Base-by-base conservation (phyloP, 2,797 vertebrate species). In the Peromyscus eremicus region DNA sequence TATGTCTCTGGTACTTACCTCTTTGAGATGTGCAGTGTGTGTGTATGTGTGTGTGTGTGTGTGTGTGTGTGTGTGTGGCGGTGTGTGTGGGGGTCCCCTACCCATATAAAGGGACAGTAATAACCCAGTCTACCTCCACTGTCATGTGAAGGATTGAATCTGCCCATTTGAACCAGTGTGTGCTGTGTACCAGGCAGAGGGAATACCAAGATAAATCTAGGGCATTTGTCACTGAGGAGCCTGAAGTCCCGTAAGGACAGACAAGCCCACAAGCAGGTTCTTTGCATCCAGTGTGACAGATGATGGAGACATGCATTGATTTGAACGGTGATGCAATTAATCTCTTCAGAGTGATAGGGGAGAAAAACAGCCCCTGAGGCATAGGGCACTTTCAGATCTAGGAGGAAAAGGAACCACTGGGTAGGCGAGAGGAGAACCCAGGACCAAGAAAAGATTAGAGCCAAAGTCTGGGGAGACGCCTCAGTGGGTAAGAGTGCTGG, bases 291-390 rank as follows among this genome's bases (percentile, higher is more conserved):
- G 27, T 49, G 25, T 91, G 94, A 91, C 75, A 89, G 64, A 64
- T 89, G 49, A 94, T 34, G 77, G 55, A 89, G 43, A 87, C 16
- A 62, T 11, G 49, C 32, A 21, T 12, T 89, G 89, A 89, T 93
- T 83, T 92, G 92, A 93, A 84, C 73, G 64, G 52, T 91, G 82
- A 89, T 81, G 76, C 34, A 81, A 87, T 88, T 87, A 79, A 92
- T 96, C 92, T 94, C 92, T 89, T 94, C 46, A 80, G 91, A 92
- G 80, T 87, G 79, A 83, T 46, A 19, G 10, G 75, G 84, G 64
- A 84, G 34, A 62, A 94, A 95, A 49, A 60, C 46, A 6, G n/a
- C 29, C 46, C 40, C 90, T 19, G n/a, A 21, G 52, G 40, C 32
- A 5, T n/a, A 9, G 5, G 5, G 13, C 4, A 32, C 60, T 82